phyloP scores from a whole-genome alignment of 2,797 vertebrate species.

The Fringilla coelebs region DNA sequence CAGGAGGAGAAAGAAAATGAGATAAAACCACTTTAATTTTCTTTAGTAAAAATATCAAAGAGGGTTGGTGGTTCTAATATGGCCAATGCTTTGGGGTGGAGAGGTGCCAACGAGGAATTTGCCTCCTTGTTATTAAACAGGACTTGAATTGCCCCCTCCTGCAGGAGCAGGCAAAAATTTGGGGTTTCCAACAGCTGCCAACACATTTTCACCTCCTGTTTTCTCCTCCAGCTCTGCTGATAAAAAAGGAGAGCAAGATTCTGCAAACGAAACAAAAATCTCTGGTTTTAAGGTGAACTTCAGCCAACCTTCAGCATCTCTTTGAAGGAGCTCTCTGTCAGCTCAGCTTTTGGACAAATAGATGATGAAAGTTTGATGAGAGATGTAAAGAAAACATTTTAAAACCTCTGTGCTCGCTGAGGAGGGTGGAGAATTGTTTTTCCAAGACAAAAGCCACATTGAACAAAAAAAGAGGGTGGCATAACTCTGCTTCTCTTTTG shows the following conservation, averaged over 20 bases:
- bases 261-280: background rate
- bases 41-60: background rate
- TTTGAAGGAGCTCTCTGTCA: constrained; percentile 36
- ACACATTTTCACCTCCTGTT: background rate
- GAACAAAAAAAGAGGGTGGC: background rate
- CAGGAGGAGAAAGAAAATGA: background rate
- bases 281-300: background rate
- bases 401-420: constrained; percentile 21
- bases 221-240: background rate
- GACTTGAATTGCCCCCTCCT: background rate
- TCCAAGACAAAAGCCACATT: constrained; percentile 52
- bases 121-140: background rate
- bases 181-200: background rate
- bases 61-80: background rate
- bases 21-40: background rate
- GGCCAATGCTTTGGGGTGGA: background rate
- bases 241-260: background rate
- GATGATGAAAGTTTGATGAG: constrained; percentile 26
- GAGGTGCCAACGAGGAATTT: background rate
- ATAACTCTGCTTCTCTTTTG: background rate
- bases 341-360: constrained; percentile 9
- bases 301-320: background rate
- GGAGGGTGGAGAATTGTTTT: constrained; percentile 64
- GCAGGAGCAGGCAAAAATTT: background rate
- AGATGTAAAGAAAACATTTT: constrained; percentile 54